Conservation (phyloP, 2,113 vertebrate genomes). For the Spea multiplicata region DNA sequence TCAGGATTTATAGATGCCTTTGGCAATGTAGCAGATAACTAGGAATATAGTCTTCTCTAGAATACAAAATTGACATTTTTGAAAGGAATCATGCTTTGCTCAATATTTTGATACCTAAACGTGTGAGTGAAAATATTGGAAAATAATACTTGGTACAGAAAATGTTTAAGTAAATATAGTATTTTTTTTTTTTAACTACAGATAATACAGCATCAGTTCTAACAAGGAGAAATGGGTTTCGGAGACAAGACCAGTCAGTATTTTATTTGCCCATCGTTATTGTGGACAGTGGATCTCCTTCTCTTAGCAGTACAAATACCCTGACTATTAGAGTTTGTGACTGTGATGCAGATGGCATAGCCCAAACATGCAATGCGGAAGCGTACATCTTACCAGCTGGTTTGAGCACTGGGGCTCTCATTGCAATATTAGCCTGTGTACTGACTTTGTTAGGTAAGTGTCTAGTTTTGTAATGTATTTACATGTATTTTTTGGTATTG, state of each 20-base stretch:
- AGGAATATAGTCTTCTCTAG: background rate
- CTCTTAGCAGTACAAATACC: conserved; percentile 92
- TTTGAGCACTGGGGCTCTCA: conserved; percentile 88
- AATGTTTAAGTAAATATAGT: background rate
- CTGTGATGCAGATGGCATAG: conserved; percentile 79
- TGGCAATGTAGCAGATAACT: background rate
- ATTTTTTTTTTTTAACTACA: conserved; percentile 56
- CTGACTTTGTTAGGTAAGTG: conserved; percentile 86
- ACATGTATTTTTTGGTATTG: no score
- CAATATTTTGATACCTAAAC: background rate
- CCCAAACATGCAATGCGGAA: conserved; percentile 86
- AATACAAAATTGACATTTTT: background rate
- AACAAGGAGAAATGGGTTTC: conserved; percentile 83
- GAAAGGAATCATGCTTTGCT: background rate
- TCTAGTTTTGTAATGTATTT: no score
- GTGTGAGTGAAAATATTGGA: background rate
- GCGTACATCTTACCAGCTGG: conserved; percentile 84
- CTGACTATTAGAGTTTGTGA: conserved; percentile 90
- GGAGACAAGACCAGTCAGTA: conserved; percentile 81
- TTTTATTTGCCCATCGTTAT: conserved; percentile 90
- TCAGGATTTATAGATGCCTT: conserved; percentile 6
- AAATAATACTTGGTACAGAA: background rate
- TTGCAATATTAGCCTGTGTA: conserved; percentile 91
- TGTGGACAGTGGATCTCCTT: conserved; percentile 86
- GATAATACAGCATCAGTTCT: conserved; percentile 91